These are phyloP conservation scores for Eupithecia pulchellata DNA, from an alignment of 2,888 invertebrate genomes.

Conservation along the genomic window DNA sequence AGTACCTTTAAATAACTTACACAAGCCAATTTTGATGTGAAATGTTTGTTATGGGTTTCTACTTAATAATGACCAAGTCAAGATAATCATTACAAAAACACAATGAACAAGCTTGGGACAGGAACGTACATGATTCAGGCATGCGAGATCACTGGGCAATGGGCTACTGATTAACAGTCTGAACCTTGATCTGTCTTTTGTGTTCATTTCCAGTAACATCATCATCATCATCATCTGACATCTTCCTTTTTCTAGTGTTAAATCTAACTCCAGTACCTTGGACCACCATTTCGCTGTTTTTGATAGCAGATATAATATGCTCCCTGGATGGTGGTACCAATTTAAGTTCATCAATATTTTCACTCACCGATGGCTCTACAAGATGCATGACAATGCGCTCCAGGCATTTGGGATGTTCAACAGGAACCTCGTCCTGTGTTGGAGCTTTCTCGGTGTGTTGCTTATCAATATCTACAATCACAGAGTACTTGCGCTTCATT, in stretches of 20 bases:
- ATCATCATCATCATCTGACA: constrained; percentile 62
- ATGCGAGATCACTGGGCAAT: background rate
- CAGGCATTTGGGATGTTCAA: constrained; percentile 89
- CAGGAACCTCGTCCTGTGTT: constrained; percentile 73
- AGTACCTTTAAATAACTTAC: background rate
- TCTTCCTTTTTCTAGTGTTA: constrained; percentile 76
- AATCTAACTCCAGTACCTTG: constrained; percentile 76
- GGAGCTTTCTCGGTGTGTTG: constrained; percentile 58
- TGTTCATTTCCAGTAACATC: constrained; percentile 57
- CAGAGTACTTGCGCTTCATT: constrained; percentile 92
- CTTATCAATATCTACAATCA: constrained; percentile 85
- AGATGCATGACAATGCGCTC: constrained; percentile 90
- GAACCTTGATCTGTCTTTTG: constrained; percentile 66
- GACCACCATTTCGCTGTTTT: constrained; percentile 78
- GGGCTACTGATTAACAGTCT: constrained; percentile 51
- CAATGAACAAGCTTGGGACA: background rate
- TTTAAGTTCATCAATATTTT: constrained; percentile 71
- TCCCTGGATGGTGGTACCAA: constrained; percentile 78
- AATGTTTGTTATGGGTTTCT: background rate
- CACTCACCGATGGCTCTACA: constrained; percentile 69
- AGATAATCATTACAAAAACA: background rate
- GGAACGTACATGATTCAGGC: constrained; percentile 41
- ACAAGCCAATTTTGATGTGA: background rate
- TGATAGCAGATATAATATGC: constrained; percentile 78
- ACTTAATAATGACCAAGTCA: background rate